Base-by-base conservation (phyloP, 2,113 vertebrate species). In the Oncorhynchus keta region DNA sequence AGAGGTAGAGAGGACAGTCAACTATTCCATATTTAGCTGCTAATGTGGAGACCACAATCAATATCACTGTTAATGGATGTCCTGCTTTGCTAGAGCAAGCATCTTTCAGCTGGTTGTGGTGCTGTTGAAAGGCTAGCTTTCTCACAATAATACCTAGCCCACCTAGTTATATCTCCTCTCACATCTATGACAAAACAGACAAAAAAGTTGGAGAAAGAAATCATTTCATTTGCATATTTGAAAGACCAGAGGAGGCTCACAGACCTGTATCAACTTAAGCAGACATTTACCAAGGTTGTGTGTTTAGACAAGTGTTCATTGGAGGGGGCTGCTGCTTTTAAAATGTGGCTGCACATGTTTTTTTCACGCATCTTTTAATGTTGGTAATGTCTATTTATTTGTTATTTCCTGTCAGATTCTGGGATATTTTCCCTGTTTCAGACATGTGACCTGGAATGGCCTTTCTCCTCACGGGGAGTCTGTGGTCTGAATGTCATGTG, bases 1-100 rank as follows among this genome's bases (percentile, higher is more conserved):
- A 39, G 2, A 71, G 69, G 79, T 70, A 83, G 26, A 8, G 32
- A 68, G 69, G 76, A 51, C 51, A 51, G 70, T 90, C 88, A 64
- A 45, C 39, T 49, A 69, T 39, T 69, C 74, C 48, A 39, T 76
- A 16, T 78, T 73, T 75, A 61, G 80, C 81, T 80, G 80, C 69
- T 76, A 57, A 77, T 85, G 75, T 75, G 75, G 76, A 78, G 72
- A 51, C 13, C 20, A 1, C 16, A 76, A 88, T 90, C 89, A 28
- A 88, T 90, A 83, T 55, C 26, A 67, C 30, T n/a, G 78, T 78
- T 78, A 76, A 76, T 70, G 48, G 75, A 73, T 55, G 61, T 26
- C 3, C 35, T 14, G 73, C 20, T 72, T 74, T 14, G 69, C 35
- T 35, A 62, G 59, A 71, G 65, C 67, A 35, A 55, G 72, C 57